Evolutionary conservation across 2,797 vertebrate species (phyloP), one percentile per base, ranked within the genome.

Genomic region (Agapornis canus): DNA sequence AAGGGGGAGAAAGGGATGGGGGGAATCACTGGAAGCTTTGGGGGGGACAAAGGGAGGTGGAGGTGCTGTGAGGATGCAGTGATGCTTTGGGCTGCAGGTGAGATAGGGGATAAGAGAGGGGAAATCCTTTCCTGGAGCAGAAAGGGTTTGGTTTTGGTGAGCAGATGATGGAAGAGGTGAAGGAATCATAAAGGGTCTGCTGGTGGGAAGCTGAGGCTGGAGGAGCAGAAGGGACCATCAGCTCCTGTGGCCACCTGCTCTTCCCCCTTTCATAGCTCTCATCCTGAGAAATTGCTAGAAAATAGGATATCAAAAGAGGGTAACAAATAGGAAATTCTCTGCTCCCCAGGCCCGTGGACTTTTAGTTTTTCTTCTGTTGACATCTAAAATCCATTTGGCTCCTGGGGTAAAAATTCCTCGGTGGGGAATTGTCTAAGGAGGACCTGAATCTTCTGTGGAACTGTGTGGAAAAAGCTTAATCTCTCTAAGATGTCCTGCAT

Each of bases 11-110:
- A 25, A 21, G 66, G 39, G 48, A 49, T 75, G 32, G 20, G 8
- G 31, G 10, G 37, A 21, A 20, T 29, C n/a, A 23, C 18, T 1
- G 0, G n/a, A 12, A 25, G 18, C 6, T n/a, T 2, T 7, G 35
- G 37, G 2, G 2, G 25, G 25, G 29, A 13, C 42, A 78, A n/a
- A 57, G 17, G 25, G 64, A 61, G 42, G 7, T 39, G 32, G 49
- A n/a, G 57, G 13, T 39, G 52, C 37, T 40, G n/a, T 16, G 54
- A 35, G n/a, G 54, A 32, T 56, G n/a, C 54, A 56, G 21, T 32
- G 19, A 52, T 65, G 73, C 56, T 73, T 68, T 37, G 51, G 45
- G 26, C 10, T 42, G 54, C 32, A 78, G 77, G 3, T 32, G 54
- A 56, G 42, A n/a, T 8, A 6, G 0, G 31, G 1, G n/a, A n/a